These are phyloP conservation scores for Lutjanus erythropterus DNA, from an alignment of 2,113 vertebrate species.

Conservation along the genomic window DNA sequence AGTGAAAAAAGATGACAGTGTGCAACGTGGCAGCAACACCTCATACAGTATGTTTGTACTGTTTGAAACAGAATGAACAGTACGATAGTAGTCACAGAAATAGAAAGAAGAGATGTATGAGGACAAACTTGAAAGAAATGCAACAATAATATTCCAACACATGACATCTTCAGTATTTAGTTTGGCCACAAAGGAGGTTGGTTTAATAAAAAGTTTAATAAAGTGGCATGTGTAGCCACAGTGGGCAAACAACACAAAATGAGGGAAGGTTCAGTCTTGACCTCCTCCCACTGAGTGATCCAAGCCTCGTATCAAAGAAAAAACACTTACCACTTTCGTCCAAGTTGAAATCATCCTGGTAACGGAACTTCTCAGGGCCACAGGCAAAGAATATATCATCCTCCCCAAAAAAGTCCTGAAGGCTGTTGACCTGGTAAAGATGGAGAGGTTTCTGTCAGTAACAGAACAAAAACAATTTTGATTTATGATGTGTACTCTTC, in stretches of 20 bases:
- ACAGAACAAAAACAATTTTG: not conserved
- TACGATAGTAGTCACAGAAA: not conserved
- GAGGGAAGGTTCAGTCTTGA: fast-evolving
- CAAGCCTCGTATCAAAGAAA: not conserved
- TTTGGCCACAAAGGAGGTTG: not conserved
- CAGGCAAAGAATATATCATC: slow-evolving; percentile 99
- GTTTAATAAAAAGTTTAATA: not conserved
- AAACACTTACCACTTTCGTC: slow-evolving; percentile 92
- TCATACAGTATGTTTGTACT: not conserved
- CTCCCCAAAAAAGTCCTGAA: slow-evolving; percentile 98
- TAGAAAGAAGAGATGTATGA: not conserved
- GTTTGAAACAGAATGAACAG: not conserved
- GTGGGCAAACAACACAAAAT: slow-evolving; percentile 2
- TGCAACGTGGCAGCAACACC: not conserved
- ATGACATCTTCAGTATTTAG: not conserved
- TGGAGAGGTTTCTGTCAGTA: slow-evolving; percentile 6
- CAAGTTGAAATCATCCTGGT: slow-evolving; percentile 98
- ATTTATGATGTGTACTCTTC: not conserved
- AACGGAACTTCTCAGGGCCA: slow-evolving; percentile 99
- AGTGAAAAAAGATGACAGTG: not conserved
- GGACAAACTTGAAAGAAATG: not conserved
- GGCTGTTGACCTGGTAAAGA: slow-evolving; percentile 91
- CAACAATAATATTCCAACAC: not conserved
- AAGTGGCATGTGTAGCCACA: not conserved
- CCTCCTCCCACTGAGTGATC: not conserved